These are phyloP conservation scores for Ganaspis brasiliensis DNA, from an alignment of 2,888 invertebrate species.

Conservation along the genomic window DNA sequence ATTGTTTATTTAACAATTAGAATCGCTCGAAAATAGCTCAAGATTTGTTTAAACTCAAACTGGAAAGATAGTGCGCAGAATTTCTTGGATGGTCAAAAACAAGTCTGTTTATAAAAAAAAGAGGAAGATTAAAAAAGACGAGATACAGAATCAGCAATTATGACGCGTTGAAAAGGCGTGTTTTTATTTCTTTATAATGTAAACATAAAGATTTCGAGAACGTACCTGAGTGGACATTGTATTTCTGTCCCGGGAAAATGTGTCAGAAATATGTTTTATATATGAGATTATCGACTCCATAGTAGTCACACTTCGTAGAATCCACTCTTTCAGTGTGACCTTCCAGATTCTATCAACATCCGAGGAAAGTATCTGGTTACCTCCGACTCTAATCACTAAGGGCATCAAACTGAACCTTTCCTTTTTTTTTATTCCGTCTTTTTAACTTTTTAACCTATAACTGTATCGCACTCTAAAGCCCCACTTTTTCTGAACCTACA, in stretches of 20 bases:
- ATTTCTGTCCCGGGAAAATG: not conserved
- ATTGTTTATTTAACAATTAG: constrained; percentile 25
- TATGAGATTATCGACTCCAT: constrained; percentile 26
- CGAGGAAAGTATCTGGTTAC: constrained; percentile 41
- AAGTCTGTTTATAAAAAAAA: not conserved
- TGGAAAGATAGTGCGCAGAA: constrained; percentile 3
- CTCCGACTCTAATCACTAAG: constrained; percentile 39
- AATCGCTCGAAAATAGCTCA: constrained; percentile 6
- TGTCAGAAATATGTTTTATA: not conserved
- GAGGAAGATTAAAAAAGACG: not conserved
- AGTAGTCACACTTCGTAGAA: constrained; percentile 33
- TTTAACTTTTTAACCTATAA: constrained; percentile 33
- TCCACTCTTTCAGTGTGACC: constrained; percentile 38
- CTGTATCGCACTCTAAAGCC: constrained; percentile 4
- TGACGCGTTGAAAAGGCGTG: not conserved
- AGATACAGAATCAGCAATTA: not conserved
- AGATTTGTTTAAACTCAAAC: constrained; percentile 24
- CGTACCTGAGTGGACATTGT: not conserved
- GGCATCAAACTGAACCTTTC: constrained; percentile 37
- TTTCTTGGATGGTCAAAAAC: constrained; percentile 2
- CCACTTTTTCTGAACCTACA: not conserved
- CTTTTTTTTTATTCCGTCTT: constrained; percentile 28
- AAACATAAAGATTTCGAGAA: constrained; percentile 7
- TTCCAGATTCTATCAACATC: constrained; percentile 41
- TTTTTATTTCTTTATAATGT: not conserved